A percentile compares a stretch with the other conserved stretches of the same genome.
Conservation (phyloP, 2,797 vertebrate species). For the Lophotriccus pileatus region DNA sequence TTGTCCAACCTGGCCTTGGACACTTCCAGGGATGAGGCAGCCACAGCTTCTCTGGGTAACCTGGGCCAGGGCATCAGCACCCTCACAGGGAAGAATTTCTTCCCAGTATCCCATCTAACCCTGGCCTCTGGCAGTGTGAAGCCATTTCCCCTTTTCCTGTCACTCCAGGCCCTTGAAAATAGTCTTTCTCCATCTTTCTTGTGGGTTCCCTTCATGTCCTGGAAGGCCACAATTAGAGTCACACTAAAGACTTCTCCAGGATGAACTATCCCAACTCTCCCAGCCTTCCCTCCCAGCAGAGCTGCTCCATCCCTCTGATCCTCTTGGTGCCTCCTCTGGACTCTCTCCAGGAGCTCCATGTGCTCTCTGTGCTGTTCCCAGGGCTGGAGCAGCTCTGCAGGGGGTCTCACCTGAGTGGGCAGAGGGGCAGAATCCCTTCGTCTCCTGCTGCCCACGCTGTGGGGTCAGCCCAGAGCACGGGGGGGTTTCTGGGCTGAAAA, state of each 20-base stretch:
- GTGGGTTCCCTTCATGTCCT: rapidly evolving
- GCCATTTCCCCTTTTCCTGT: rapidly evolving
- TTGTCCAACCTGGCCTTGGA: rapidly evolving
- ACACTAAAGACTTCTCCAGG: not conserved
- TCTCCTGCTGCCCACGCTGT: not conserved
- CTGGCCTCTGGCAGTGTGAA: rapidly evolving
- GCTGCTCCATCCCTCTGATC: not conserved
- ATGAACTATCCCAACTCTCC: not conserved
- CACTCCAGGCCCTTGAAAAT: rapidly evolving
- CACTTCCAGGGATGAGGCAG: not conserved
- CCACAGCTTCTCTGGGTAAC: not conserved
- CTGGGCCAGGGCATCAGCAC: not conserved
- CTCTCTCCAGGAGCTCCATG: not conserved
- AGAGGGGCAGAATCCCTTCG: not conserved
- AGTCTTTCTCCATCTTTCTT: rapidly evolving
- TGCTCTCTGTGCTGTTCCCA: not conserved
- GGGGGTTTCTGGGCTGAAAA: too few relatives aligned
- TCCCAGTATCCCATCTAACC: rapidly evolving
- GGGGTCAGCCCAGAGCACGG: too few relatives aligned
- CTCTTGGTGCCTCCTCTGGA: not conserved
- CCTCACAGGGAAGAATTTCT: rapidly evolving
- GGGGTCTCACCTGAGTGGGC: not conserved
- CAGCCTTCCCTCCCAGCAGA: not conserved
- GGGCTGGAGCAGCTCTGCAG: not conserved
- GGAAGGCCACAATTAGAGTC: not conserved